These are phyloP conservation scores for Chrysocyon brachyurus DNA, from an alignment of 2,797 vertebrate genomes.

Conservation along the genomic window DNA sequence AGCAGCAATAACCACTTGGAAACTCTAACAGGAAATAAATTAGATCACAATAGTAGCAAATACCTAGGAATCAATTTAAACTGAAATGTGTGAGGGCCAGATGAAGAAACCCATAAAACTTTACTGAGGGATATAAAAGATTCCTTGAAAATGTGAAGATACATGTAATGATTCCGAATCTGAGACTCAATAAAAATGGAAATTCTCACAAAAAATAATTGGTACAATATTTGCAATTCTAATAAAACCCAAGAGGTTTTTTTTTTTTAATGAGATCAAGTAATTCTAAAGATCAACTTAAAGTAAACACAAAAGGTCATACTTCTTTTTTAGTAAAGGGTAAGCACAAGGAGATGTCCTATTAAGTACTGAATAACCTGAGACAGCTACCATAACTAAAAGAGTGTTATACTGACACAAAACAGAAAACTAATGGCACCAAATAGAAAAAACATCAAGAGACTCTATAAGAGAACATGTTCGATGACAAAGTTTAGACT, in stretches of 20 bases:
- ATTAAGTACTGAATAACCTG: background rate
- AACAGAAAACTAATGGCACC: background rate
- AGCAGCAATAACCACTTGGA: conserved; percentile 66
- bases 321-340: background rate
- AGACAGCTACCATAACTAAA: background rate
- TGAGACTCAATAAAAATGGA: background rate
- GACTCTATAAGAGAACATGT: background rate
- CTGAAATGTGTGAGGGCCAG: conserved; percentile 33
- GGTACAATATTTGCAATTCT: conserved; percentile 17
- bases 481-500: background rate
- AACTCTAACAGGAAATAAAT: conserved; percentile 72
- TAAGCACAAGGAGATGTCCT: background rate
- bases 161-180: background rate
- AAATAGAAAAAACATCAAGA: background rate
- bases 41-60: conserved; percentile 67
- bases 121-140: conserved; percentile 54
- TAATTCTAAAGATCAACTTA: conserved; percentile 46
- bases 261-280: conserved; percentile 7
- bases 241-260: conserved; percentile 12
- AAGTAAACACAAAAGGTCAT: background rate
- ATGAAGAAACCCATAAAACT: conserved; percentile 66
- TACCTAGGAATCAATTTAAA: conserved; percentile 66
- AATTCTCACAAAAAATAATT: conserved; percentile 57
- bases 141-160: conserved; percentile 50
- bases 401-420: background rate